Evolutionary conservation across 2,797 vertebrate genomes (phyloP).

Genomic region (Cetoscarus ocellatus): DNA sequence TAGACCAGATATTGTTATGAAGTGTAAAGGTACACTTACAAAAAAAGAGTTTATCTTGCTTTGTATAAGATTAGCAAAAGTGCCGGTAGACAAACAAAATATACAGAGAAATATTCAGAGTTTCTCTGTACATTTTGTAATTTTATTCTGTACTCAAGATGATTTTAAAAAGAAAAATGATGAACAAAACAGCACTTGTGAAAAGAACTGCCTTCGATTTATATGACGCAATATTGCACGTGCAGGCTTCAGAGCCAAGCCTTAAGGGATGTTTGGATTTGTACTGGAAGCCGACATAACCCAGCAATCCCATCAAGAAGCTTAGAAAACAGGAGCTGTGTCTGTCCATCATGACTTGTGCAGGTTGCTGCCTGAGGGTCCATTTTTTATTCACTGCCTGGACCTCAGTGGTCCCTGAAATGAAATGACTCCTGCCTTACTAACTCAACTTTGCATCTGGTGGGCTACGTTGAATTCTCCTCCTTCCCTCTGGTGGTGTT

Average conservation of each 20-base stretch:
- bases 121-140: neutral
- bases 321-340: neutral
- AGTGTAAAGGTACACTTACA: too few species aligned
- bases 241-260: too few species aligned
- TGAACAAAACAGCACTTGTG: too few species aligned
- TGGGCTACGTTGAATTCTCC: neutral
- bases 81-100: too few species aligned
- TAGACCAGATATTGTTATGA: too few species aligned
- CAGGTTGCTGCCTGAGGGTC: neutral
- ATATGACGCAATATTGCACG: too few species aligned
- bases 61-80: too few species aligned
- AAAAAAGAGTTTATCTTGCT: too few species aligned
- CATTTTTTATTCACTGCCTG: constrained; percentile 25
- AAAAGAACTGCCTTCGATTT: too few species aligned
- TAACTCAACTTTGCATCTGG: neutral
- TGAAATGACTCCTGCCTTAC: neutral
- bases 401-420: neutral
- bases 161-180: too few species aligned
- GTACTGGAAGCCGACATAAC: neutral
- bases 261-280: neutral
- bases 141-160: neutral
- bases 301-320: neutral
- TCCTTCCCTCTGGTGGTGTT: neutral
- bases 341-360: neutral
- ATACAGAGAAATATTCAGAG: too few species aligned